Evolutionary conservation across 2,797 vertebrate genomes (phyloP).

Genomic region (Pteropus rufus): DNA sequence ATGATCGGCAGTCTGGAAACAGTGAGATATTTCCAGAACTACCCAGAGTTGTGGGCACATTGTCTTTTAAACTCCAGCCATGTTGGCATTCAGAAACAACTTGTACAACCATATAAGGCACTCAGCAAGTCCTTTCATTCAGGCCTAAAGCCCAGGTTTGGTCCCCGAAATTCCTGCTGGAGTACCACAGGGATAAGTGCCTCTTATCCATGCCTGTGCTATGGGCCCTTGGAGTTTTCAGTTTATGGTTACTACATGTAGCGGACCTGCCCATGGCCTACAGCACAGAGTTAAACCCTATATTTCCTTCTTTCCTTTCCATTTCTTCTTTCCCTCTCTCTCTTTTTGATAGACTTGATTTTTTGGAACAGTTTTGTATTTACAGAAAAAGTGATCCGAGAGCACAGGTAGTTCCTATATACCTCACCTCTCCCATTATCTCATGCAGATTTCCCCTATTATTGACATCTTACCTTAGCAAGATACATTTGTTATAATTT

Average conservation of each 20-base stretch:
- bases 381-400: conserved; percentile 21
- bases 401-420: not conserved
- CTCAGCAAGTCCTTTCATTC: not conserved
- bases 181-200: not conserved
- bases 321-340: not conserved
- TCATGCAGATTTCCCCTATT: not conserved
- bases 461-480: not conserved
- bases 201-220: not conserved
- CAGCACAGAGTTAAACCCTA: not conserved
- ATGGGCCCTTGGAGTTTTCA: not conserved
- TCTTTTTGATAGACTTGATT: not conserved
- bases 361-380: not conserved
- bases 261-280: not conserved
- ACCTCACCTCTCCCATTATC: not conserved
- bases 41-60: not conserved
- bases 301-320: not conserved
- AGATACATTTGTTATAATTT: not conserved
- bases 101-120: not conserved
- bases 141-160: not conserved
- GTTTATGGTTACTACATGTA: not conserved
- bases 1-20: conserved; percentile 1
- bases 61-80: not conserved
- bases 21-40: not conserved
- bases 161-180: conserved; percentile 10
- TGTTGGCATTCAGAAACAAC: not conserved